Percentiles rank a stretch among this genome's conserved stretches.
These are phyloP conservation scores for Papilio gigon DNA, from an alignment of 2,888 invertebrate genomes.

Conservation along the genomic window DNA sequence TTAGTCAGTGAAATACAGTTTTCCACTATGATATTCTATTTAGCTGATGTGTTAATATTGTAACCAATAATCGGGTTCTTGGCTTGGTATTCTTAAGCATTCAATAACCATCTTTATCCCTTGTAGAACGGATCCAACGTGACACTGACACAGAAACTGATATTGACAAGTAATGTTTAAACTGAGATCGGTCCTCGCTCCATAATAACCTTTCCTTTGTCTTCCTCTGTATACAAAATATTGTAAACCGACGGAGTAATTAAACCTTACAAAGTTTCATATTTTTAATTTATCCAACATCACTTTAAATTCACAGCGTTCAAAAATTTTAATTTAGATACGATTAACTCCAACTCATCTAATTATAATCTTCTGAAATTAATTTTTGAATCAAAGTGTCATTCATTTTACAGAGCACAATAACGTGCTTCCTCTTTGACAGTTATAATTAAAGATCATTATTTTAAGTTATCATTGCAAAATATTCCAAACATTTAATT, in stretches of 20 bases:
- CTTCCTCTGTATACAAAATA: no score
- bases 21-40: neutral
- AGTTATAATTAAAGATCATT: neutral
- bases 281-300: neutral
- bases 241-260: no score
- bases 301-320: neutral
- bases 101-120: no score
- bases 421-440: neutral
- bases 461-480: neutral
- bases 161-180: no score
- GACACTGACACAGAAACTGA: no score
- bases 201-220: no score
- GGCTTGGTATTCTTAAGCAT: no score
- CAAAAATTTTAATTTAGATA: conserved; percentile 8
- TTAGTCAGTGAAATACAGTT: neutral
- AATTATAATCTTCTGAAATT: conserved; percentile 1
- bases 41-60: neutral
- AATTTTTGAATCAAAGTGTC: conserved; percentile 20
- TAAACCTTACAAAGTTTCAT: no score
- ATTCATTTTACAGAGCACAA: conserved; percentile 14
- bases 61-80: no score
- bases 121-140: no score
- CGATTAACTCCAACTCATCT: neutral
- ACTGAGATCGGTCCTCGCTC: no score
- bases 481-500: neutral